phyloP scores from a whole-genome alignment of 1,140 invertebrate species.

The Hirudo medicinalis region DNA sequence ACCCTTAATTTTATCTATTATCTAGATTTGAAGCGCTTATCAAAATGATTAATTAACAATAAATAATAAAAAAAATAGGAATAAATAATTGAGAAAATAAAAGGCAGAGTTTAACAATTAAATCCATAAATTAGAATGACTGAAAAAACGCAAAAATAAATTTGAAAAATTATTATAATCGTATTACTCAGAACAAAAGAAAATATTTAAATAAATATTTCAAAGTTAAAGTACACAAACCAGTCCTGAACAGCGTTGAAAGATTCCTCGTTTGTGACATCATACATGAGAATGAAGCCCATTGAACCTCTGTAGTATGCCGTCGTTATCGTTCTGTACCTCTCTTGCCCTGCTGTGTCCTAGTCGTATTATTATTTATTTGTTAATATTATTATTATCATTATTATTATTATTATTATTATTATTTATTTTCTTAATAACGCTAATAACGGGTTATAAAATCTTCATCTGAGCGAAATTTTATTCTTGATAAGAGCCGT shows the following conservation, averaged over 20 bases:
- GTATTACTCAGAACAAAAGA: too few species aligned
- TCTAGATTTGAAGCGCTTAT: too few species aligned
- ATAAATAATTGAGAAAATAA: too few species aligned
- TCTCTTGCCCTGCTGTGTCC: conserved; percentile 98
- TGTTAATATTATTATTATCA: neutral
- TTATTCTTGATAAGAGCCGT: too few species aligned
- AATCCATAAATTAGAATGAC: too few species aligned
- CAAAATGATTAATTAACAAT: too few species aligned
- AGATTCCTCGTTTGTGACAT: conserved; percentile 99
- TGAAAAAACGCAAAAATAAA: too few species aligned
- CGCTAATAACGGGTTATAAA: neutral
- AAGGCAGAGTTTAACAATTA: too few species aligned
- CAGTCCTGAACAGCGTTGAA: conserved; percentile 99
- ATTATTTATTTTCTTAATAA: conserved; percentile 2
- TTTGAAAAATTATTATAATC: too few species aligned
- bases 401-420: neutral
- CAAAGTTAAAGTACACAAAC: conserved; percentile 37
- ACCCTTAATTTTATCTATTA: too few species aligned
- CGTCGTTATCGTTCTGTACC: conserved; percentile 97
- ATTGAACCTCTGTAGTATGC: conserved; percentile 99
- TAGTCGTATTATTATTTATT: conserved; percentile 36
- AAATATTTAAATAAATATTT: too few species aligned
- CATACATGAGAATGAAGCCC: conserved; percentile 99
- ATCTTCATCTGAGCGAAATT: neutral
- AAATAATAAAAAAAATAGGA: too few species aligned